These are phyloP conservation scores for Iguana delicatissima DNA, from an alignment of 2,797 vertebrate species.

Conservation along the genomic window DNA sequence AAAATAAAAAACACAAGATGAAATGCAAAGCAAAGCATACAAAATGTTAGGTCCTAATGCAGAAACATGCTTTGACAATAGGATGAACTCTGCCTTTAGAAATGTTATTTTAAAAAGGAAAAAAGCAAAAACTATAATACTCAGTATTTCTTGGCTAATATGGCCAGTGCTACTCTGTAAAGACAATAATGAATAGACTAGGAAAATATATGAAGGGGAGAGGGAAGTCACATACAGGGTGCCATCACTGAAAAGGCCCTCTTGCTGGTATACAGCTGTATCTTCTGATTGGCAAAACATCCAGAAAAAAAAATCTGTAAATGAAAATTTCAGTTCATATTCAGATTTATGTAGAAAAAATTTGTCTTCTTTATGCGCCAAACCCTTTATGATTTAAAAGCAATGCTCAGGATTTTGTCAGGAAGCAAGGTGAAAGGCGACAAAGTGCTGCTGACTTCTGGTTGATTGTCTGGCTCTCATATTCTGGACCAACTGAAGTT, in stretches of 20 bases:
- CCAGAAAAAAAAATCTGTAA: too few relatives aligned
- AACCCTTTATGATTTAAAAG: background rate
- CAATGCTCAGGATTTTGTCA: background rate
- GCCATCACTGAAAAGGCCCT: background rate
- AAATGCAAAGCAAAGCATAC: slow-evolving; percentile 37
- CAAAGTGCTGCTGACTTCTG: background rate
- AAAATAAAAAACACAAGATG: background rate
- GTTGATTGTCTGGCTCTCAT: too few relatives aligned
- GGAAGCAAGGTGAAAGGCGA: too few relatives aligned
- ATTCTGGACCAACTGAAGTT: background rate
- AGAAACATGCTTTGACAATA: background rate
- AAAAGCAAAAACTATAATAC: too few relatives aligned
- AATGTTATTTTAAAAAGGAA: too few relatives aligned
- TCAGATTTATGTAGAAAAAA: background rate
- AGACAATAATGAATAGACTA: background rate
- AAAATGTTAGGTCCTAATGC: background rate
- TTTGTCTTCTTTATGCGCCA: too few relatives aligned
- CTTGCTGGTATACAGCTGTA: background rate
- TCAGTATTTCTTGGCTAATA: too few relatives aligned
- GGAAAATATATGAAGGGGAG: background rate
- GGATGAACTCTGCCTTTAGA: background rate
- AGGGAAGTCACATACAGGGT: too few relatives aligned
- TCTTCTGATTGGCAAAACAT: background rate
- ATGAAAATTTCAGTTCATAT: background rate
- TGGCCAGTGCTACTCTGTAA: too few relatives aligned